These are phyloP conservation scores for Amia ocellicauda DNA, from an alignment of 2,113 vertebrate genomes.

Conservation along the genomic window DNA sequence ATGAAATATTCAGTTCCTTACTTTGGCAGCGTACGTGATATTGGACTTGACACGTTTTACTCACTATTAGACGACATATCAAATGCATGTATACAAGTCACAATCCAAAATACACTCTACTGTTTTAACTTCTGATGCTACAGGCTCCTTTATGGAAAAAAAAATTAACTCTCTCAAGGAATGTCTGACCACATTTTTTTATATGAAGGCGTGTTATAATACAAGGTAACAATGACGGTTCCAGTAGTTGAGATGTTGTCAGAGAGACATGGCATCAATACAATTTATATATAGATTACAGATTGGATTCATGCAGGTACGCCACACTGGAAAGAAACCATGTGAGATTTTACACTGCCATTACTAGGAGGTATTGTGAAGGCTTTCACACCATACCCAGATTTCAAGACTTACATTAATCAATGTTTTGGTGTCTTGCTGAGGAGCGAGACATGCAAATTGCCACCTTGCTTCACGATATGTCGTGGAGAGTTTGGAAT, in stretches of 20 bases:
- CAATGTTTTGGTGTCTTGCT: slow-evolving; percentile 25
- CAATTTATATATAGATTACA: slow-evolving; percentile 14
- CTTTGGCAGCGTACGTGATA: slow-evolving; percentile 18
- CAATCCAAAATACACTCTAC: slow-evolving; percentile 6
- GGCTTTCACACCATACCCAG: slow-evolving; percentile 26
- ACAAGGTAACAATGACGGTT: slow-evolving; percentile 2
- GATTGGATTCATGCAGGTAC: slow-evolving; percentile 23
- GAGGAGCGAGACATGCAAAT: slow-evolving; percentile 4
- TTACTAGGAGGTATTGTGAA: slow-evolving; percentile 24
- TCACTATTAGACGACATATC: slow-evolving; percentile 21
- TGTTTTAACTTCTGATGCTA: slow-evolving; percentile 25
- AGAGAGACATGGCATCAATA: slow-evolving; percentile 20
- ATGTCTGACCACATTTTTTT: slow-evolving; percentile 26
- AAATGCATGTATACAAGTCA: slow-evolving; percentile 16
- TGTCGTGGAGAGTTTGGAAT: too few relatives aligned
- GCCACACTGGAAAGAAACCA: slow-evolving; percentile 10
- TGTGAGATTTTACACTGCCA: slow-evolving; percentile 20
- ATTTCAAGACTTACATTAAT: slow-evolving; percentile 27
- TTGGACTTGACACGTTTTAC: slow-evolving; percentile 21
- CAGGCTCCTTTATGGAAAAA: slow-evolving; percentile 23
- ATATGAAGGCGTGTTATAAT: slow-evolving; percentile 25
- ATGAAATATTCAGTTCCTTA: slow-evolving; percentile 17
- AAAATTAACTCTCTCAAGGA: slow-evolving; percentile 3
- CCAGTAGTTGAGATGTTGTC: slow-evolving; percentile 27
- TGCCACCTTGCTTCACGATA: slow-evolving; percentile 23